Evolutionary conservation across 2,888 invertebrate species (phyloP), one percentile per base, ranked within the genome.

Genomic region (Mesorhabditis belari): DNA sequence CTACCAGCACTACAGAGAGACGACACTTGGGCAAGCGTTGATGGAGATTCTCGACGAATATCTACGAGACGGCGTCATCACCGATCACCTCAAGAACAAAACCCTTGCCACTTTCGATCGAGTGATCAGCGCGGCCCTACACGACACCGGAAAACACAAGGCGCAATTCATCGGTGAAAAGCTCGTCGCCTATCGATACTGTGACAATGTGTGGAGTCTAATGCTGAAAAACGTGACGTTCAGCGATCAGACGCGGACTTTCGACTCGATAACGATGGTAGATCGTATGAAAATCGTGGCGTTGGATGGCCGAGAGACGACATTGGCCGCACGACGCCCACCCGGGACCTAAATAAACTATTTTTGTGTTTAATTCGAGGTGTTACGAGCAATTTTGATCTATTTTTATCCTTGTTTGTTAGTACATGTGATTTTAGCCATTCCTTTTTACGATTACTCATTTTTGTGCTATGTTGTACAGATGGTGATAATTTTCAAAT

Each of bases 131-230:
- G n/a, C 12, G 12, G 44, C 44, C 12, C 44, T 35, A 17, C 44
- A 35, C 44, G 44, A 35, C n/a, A 35, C n/a, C 12, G 44, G 44
- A 35, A 35, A 35, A 35, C 44, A 35, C n/a, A 35, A 35, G 44
- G 44, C 44, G 44, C n/a, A 9, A n/a, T 35, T 35, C 44, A 35
- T 35, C 85, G 85, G 85, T 51, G 86, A 86, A 17, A 86, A 86
- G 75, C 81, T 88, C 67, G 85, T 86, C 75, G 87, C 87, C 86
- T 86, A 89, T 83, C 85, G 98, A 80, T 99, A 98, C 85, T 98
- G 98, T 86, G 98, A 98, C 85, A 98, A 98, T 85, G 98, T 99
- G 2, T 99, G 98, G 98, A 99, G 98, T 5, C 92, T 99, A 81
- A 92, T 99, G 87, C 86, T 99, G 76, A 93, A 93, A 81, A 91